phyloP scores from a whole-genome alignment of 2,113 vertebrate species.

The Trinectes maculatus region DNA sequence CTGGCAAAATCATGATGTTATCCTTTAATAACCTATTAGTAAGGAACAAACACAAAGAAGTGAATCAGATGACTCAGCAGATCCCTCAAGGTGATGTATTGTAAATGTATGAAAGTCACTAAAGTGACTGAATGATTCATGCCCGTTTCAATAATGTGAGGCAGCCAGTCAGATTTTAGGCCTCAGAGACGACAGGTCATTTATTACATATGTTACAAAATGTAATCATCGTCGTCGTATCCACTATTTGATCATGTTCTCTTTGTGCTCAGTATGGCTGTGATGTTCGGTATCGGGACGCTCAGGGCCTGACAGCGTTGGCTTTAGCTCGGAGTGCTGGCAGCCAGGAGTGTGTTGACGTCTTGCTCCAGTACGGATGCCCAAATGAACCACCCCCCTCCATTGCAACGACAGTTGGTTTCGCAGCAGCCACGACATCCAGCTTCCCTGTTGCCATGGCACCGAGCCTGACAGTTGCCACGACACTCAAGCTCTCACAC shows the following conservation, averaged over 20 bases:
- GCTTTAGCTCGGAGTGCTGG: conserved; percentile 86
- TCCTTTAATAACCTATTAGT: conserved; percentile 8
- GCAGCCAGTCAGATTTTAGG: conserved; percentile 13
- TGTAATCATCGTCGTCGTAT: not conserved
- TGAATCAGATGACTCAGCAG: conserved; percentile 41
- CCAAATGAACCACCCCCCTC: conserved; percentile 75
- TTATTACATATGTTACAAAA: conserved; percentile 16
- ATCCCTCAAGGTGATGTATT: conserved; percentile 35
- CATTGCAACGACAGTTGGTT: conserved; percentile 41
- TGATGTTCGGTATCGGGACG: conserved; percentile 88
- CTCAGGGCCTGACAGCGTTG: conserved; percentile 89
- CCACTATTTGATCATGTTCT: not conserved
- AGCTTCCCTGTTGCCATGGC: conserved; percentile 80
- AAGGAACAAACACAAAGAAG: conserved; percentile 13
- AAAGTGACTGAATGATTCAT: conserved; percentile 23
- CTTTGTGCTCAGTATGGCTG: conserved; percentile 87
- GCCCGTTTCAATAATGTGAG: conserved; percentile 23
- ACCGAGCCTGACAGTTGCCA: conserved; percentile 77
- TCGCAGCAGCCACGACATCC: conserved; percentile 72
- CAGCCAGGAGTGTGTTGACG: conserved; percentile 92
- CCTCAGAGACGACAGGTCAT: not conserved
- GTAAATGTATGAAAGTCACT: conserved; percentile 26
- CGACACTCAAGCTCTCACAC: conserved; percentile 87
- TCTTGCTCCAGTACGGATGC: conserved; percentile 93
- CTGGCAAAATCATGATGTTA: conserved; percentile 8